phyloP scores from a whole-genome alignment of 2,113 vertebrate genomes.

The Baryphthengus martii region DNA sequence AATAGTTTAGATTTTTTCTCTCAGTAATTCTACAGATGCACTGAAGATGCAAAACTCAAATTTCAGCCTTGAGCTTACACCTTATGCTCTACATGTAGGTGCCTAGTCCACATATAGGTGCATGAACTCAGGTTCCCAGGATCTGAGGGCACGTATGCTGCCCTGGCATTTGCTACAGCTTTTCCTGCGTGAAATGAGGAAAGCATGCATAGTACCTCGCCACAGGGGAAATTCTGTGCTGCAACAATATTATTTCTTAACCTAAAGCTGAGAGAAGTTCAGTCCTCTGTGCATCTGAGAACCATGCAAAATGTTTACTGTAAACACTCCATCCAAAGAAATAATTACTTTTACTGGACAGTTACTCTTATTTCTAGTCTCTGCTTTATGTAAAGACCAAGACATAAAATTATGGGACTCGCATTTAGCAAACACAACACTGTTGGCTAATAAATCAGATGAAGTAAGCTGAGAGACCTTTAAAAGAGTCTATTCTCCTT shows the following conservation, averaged over 20 bases:
- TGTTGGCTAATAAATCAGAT: slow-evolving; percentile 35
- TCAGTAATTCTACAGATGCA: background rate
- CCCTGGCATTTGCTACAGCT: background rate
- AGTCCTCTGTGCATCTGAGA: background rate
- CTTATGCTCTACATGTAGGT: background rate
- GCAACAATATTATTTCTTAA: background rate
- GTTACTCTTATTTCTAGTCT: background rate
- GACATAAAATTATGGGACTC: background rate
- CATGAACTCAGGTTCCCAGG: background rate
- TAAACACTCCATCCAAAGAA: background rate
- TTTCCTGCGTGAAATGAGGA: background rate
- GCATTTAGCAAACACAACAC: background rate
- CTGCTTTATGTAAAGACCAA: slow-evolving; percentile 10
- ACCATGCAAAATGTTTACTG: background rate
- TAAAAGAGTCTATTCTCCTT: background rate
- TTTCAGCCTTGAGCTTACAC: background rate
- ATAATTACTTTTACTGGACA: background rate
- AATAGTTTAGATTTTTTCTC: background rate
- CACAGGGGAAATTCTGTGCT: background rate
- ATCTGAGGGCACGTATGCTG: background rate
- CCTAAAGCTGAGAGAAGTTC: background rate
- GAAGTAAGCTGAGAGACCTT: slow-evolving; percentile 5
- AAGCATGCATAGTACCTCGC: background rate
- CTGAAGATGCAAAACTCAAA: background rate
- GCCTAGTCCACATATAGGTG: background rate